Conservation (phyloP, 1,140 invertebrate species). For the Vanessa tameamea region DNA sequence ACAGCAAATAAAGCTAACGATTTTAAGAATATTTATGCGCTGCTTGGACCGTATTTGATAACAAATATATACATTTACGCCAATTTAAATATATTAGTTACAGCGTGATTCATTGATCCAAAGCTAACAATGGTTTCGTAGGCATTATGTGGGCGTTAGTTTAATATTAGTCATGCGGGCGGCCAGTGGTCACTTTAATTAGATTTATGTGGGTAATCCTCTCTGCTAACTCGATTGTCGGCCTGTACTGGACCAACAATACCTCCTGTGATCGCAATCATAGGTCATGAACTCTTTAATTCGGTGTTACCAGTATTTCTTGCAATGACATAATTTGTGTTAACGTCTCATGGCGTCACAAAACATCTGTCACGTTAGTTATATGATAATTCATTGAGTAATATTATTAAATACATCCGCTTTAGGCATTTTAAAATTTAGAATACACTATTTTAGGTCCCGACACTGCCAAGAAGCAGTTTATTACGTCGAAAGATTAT, state of each 20-base stretch:
- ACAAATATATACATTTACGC: background rate
- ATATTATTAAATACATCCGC: too few species aligned
- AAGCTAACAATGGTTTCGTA: conserved; percentile 25
- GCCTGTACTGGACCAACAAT: conserved; percentile 17
- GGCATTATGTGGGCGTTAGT: conserved; percentile 25
- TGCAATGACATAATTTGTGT: conserved; percentile 7
- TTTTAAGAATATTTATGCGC: too few species aligned
- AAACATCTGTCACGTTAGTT: background rate
- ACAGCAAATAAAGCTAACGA: too few species aligned
- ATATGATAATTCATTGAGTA: too few species aligned
- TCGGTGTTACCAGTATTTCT: conserved; percentile 22
- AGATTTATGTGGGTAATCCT: conserved; percentile 31
- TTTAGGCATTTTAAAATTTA: too few species aligned
- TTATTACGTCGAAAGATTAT: too few species aligned
- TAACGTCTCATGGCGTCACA: background rate
- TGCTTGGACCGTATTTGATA: too few species aligned
- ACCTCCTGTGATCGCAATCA: conserved; percentile 36
- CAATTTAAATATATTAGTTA: conserved; percentile 3
- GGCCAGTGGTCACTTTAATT: conserved; percentile 25
- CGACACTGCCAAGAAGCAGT: too few species aligned
- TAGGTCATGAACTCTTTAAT: conserved; percentile 34
- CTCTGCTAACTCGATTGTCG: conserved; percentile 26
- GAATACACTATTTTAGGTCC: too few species aligned
- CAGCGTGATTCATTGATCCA: conserved; percentile 21
- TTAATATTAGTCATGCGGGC: conserved; percentile 34